Base-by-base conservation (phyloP, 2,797 vertebrate species). In the Hoplostethus atlanticus region DNA sequence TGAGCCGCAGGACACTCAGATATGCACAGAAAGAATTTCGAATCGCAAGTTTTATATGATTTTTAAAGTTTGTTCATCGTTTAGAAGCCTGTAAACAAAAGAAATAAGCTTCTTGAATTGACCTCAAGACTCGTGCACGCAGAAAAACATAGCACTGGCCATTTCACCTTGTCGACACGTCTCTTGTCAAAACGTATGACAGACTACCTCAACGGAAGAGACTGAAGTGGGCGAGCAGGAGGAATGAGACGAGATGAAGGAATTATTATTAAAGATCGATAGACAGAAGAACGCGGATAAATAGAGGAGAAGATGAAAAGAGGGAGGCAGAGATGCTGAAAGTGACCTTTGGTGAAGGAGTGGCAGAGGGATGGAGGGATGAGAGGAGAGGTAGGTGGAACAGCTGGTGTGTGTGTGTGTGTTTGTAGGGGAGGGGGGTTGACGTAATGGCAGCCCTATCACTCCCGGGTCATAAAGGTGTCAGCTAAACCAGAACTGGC, bases 391-490 rank as follows among this genome's bases (percentile, higher is more conserved):
- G 72, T 74, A 68, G 75, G 84, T 67, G 73, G 58, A 91, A 85
- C 85, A 91, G 91, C 85, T 91, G 90, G 75, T 87, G 72, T 79
- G 72, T 81, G 70, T 65, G 64, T 71, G 70, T 64, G 54, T 72
- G 64, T 66, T 21, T 44, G 52, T 66, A 16, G 46, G 64, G 78
- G 73, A 68, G 66, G 60, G 67, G 80, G 81, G 81, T 77, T 87
- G 85, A 84, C 81, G 87, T 86, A 88, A 90, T 89, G 88, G 88
- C 73, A 54, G 82, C 64, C 71, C 64, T 66, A 89, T 89, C 87
- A 83, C 86, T 91, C 84, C 71, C 62, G 50, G 87, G 89, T 90
- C 89, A 86, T 89, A 88, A 90, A 92, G 87, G 88, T 90, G 89
- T 87, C 86, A 83, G 71, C 85, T 87, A 53, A 79, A 90, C 62